A percentile compares a stretch with the other conserved stretches of the same genome.
Conservation (phyloP, 2,113 vertebrate species). For the Sisor rabdophorus region DNA sequence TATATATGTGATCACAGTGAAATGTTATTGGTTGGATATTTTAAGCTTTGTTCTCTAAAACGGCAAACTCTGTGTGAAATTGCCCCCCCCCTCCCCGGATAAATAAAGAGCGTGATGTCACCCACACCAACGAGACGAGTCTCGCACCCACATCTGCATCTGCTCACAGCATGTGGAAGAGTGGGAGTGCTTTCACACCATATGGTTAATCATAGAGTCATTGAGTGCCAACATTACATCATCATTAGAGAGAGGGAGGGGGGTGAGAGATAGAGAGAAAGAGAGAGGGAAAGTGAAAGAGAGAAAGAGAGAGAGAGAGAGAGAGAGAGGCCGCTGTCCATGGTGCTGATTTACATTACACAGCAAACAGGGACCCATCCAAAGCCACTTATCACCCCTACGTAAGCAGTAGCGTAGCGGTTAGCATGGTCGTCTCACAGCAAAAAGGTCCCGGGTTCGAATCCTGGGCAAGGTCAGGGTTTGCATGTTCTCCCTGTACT, state of each 20-base stretch:
- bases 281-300: no score
- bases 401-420: no score
- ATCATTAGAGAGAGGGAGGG: background rate
- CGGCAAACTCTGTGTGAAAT: background rate
- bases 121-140: background rate
- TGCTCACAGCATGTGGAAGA: background rate
- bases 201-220: background rate
- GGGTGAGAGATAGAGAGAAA: no score
- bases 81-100: background rate
- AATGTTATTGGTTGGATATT: background rate
- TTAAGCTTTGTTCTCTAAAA: background rate
- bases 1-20: background rate
- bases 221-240: background rate
- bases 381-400: no score
- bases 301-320: no score
- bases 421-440: no score
- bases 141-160: background rate
- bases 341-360: background rate
- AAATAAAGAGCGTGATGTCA: conserved; percentile 8
- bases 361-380: background rate
- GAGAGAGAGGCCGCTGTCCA: background rate
- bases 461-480: no score
- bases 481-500: no score
- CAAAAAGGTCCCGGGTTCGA: no score
- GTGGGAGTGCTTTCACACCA: background rate